phyloP scores from a whole-genome alignment of 2,113 vertebrate genomes.

The Cyprinodon brontotheroides region DNA sequence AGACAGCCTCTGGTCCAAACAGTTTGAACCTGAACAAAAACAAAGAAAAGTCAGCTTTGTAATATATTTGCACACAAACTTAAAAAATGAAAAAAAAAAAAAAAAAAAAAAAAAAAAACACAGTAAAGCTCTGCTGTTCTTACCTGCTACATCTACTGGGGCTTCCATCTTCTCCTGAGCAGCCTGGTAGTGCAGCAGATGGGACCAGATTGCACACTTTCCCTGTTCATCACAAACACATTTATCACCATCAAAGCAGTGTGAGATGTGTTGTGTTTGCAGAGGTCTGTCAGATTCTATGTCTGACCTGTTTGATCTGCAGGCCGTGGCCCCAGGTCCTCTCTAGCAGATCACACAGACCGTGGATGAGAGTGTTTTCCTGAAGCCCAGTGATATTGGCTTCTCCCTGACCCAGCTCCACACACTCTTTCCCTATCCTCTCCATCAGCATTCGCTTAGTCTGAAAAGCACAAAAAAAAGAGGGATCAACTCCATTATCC shows the following conservation, averaged over 20 bases:
- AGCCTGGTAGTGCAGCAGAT: slow-evolving; percentile 93
- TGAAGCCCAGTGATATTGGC: slow-evolving; percentile 93
- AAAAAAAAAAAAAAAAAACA: slow-evolving; percentile 1
- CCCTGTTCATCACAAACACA: slow-evolving; percentile 78
- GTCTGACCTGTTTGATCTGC: slow-evolving; percentile 90
- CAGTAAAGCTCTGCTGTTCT: slow-evolving; percentile 25
- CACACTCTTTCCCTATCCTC: slow-evolving; percentile 94
- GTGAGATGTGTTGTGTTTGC: background rate
- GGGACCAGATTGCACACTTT: slow-evolving; percentile 97
- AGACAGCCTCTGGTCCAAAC: slow-evolving; percentile 83
- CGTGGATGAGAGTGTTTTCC: slow-evolving; percentile 92
- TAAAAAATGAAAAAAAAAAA: background rate
- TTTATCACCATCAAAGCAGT: slow-evolving; percentile 10
- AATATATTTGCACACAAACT: background rate
- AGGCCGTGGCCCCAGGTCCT: slow-evolving; percentile 98
- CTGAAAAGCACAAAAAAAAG: slow-evolving; percentile 65
- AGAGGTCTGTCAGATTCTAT: background rate
- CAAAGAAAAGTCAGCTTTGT: slow-evolving; percentile 6
- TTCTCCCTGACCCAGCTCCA: slow-evolving; percentile 93
- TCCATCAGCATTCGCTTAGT: slow-evolving; percentile 98
- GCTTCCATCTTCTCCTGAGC: slow-evolving; percentile 87
- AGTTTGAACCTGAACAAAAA: slow-evolving; percentile 76
- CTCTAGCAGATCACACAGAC: slow-evolving; percentile 94
- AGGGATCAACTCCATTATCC: background rate
- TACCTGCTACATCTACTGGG: slow-evolving; percentile 86